Percentiles rank a stretch among this genome's conserved stretches.
These are phyloP conservation scores for Gasterosteus aculeatus DNA, from an alignment of 2,113 vertebrate species.

Conservation along the genomic window DNA sequence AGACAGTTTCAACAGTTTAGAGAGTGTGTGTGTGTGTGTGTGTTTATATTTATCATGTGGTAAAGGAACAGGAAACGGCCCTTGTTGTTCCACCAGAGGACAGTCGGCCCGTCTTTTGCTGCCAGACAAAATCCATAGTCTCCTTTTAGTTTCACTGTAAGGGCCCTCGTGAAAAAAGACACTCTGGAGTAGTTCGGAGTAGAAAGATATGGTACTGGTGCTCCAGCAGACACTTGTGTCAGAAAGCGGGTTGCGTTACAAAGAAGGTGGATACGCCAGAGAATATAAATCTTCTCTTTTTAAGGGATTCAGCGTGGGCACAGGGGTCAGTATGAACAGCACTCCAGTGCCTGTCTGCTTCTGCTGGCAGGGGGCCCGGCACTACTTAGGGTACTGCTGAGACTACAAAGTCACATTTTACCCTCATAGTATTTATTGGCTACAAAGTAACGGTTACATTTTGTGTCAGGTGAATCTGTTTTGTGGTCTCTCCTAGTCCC, in stretches of 20 bases:
- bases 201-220: constrained; percentile 31
- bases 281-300: constrained; percentile 46
- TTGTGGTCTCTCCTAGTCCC: background rate
- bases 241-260: constrained; percentile 42
- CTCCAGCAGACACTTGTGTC: constrained; percentile 40
- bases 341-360: constrained; percentile 57
- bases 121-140: constrained; percentile 26
- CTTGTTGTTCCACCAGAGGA: background rate
- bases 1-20: background rate
- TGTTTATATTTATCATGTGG: background rate
- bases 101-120: constrained; percentile 1
- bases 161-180: constrained; percentile 27
- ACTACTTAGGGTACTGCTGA: constrained; percentile 38
- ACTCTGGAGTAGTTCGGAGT: constrained; percentile 26
- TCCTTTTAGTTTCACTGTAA: constrained; percentile 13
- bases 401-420: constrained; percentile 24
- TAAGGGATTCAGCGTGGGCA: constrained; percentile 59
- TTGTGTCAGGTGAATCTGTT: background rate
- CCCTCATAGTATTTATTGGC: background rate
- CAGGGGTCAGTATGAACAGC: constrained; percentile 52
- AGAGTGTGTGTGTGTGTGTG: background rate
- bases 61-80: background rate
- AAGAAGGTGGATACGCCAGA: constrained; percentile 41
- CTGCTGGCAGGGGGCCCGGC: constrained; percentile 53
- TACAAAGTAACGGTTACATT: background rate